phyloP scores from a whole-genome alignment of 2,113 vertebrate genomes.

The Motacilla tschutschensis region DNA sequence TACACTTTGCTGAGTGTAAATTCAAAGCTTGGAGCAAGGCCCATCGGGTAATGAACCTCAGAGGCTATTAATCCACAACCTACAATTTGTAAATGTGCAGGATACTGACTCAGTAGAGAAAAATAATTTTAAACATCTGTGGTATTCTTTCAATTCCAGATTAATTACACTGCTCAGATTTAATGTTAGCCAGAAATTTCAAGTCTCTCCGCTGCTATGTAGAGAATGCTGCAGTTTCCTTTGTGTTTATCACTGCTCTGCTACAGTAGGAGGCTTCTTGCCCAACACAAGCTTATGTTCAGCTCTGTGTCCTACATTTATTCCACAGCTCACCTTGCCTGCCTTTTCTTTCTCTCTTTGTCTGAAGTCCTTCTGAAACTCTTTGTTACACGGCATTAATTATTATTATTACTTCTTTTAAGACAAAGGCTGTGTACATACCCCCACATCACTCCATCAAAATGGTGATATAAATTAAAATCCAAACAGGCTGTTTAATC shows the following conservation, averaged over 20 bases:
- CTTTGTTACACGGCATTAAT: slow-evolving; percentile 51
- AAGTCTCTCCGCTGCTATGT: slow-evolving; percentile 63
- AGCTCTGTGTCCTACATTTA: slow-evolving; percentile 48
- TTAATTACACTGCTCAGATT: slow-evolving; percentile 74
- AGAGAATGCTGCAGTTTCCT: slow-evolving; percentile 57
- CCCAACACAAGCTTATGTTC: slow-evolving; percentile 31
- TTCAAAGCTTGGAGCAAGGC: slow-evolving; percentile 57
- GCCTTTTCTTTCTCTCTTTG: slow-evolving; percentile 48
- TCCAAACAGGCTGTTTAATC: slow-evolving; percentile 71
- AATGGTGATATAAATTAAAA: slow-evolving; percentile 73
- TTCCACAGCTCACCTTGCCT: slow-evolving; percentile 52
- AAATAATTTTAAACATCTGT: slow-evolving; percentile 83
- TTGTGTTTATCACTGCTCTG: slow-evolving; percentile 60
- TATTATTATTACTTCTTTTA: slow-evolving; percentile 69
- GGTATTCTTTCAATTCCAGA: slow-evolving; percentile 76
- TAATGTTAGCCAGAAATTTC: slow-evolving; percentile 71
- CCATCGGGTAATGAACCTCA: slow-evolving; percentile 52
- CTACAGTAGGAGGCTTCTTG: slow-evolving; percentile 37
- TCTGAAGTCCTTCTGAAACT: slow-evolving; percentile 35
- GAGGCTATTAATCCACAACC: slow-evolving; percentile 69
- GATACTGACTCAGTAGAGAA: slow-evolving; percentile 73
- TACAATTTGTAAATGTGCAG: slow-evolving; percentile 75
- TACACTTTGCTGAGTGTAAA: slow-evolving; percentile 54
- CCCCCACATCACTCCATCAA: slow-evolving; percentile 69
- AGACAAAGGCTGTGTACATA: slow-evolving; percentile 64